phyloP scores from a whole-genome alignment of 2,797 vertebrate genomes.

The Pterois miles region DNA sequence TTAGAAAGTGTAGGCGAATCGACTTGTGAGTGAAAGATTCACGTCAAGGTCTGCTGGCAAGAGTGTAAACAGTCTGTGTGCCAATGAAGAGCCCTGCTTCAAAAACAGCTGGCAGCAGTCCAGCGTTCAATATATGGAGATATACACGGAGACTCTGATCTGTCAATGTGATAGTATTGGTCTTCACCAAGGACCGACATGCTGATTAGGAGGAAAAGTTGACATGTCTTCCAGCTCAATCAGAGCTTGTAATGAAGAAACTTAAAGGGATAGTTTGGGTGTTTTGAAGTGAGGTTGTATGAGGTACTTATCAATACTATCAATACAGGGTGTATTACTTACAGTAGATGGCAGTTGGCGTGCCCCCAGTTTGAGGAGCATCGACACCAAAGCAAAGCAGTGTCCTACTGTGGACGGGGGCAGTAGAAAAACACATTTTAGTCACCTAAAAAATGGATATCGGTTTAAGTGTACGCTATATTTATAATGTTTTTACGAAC shows the following conservation, averaged over 20 bases:
- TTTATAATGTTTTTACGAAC: no score
- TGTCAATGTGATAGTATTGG: neutral
- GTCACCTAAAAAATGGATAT: no score
- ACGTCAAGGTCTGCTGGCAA: constrained; percentile 29
- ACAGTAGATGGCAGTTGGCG: no score
- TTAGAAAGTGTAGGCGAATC: constrained; percentile 14
- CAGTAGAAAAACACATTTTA: no score
- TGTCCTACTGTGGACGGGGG: no score
- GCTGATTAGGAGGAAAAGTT: neutral
- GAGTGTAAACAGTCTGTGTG: constrained; percentile 32
- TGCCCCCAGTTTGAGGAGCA: no score
- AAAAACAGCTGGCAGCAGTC: constrained; percentile 14
- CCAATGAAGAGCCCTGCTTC: constrained; percentile 19
- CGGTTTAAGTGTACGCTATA: no score
- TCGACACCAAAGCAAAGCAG: no score
- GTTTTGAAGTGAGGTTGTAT: no score
- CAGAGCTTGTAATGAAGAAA: neutral
- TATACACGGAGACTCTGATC: neutral
- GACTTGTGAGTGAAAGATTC: constrained; percentile 23
- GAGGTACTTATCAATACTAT: no score
- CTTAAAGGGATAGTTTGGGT: neutral
- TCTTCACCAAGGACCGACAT: neutral
- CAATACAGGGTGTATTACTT: no score
- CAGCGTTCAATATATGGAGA: constrained; percentile 3
- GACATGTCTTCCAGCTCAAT: no score